Evolutionary conservation across 2,888 invertebrate species (phyloP), one percentile per base, ranked within the genome.

Genomic region (Parasteatoda lunata): DNA sequence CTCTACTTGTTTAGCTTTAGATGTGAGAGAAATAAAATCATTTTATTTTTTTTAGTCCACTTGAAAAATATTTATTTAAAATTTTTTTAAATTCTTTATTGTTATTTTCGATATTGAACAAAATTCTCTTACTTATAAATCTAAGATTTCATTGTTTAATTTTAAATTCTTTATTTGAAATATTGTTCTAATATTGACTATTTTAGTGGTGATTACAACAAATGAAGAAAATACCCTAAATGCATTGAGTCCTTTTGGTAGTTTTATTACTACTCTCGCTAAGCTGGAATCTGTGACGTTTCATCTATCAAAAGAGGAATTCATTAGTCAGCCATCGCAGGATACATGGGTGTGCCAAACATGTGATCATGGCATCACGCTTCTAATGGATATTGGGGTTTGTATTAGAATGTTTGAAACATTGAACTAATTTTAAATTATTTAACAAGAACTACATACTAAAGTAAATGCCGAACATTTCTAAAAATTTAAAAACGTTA

Each of bases 321-420:
- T 76, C 47, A 82, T 88, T 75, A 83, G 83, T 13, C 88, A 83
- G 7, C 83, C 82, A 47, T 78, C 88, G 8, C 78, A 78, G 66
- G 88, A 88, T 65, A 51, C 88, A 4, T 88, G 88, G 88, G 83
- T 83, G 7, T 88, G 76, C 64, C 78, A 88, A 69, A 69, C 54
- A 7, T 77, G 77, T 66, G 78, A 79, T 4, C 88, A 88, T 71
- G 88, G 83, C 49, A 83, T 82, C 48, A 76, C 83, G 15, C 75
- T 88, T 30, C 78, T 88, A 13, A 88, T 88, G 88, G 88, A 88
- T 13, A 75, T 79, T 54, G 64, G 66, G 7, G 88, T 88, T 49
- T 69, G 87, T 68, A 78, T 78, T 5, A 6, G 47, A 30, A 8
- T 45, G 52, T 72, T 11, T 73, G 49, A 30, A 30, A 30, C 30